Base-by-base conservation (phyloP, 2,113 vertebrate genomes). In the Erinaceus europaeus region DNA sequence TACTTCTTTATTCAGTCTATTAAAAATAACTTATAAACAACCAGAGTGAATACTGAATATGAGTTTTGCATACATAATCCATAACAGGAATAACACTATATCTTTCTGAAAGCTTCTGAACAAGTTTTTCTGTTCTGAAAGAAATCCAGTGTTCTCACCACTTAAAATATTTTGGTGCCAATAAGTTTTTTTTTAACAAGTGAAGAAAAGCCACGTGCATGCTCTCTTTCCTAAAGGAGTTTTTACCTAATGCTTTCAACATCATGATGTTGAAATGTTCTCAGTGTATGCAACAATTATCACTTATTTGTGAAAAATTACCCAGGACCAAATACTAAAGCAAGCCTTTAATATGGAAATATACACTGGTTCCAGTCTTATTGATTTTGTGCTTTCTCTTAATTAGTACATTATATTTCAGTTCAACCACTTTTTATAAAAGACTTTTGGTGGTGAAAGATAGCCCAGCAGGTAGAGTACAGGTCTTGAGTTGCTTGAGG, bases 371-470 rank as follows among this genome's bases (percentile, higher is more conserved):
- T 78, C 84, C 25, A 87, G 21, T 79, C 23, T 89, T 40, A 48
- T 83, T 81, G 32, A 46, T 50, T 87, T 76, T 81, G 4, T 84
- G 57, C 21, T 81, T 85, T 88, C 27, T 53, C 62, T 74, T 82
- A 48, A 40, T 71, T 79, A 21, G 48, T 46, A 81, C 69, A 62
- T 55, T 86, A 12, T n/a, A 55, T 82, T 88, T 90, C 59, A 34
- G 67, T 79, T 92, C 32, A 76, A 82, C 5, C 65, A 85, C 73
- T 59, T 84, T 82, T 89, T 84, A 85, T n/a, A n/a, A n/a, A n/a
- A n/a, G n/a, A n/a, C n/a, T n/a, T n/a, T n/a, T n/a, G n/a, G n/a
- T n/a, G n/a, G n/a, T n/a, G n/a, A n/a, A n/a, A n/a, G n/a, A n/a
- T n/a, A n/a, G n/a, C n/a, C n/a, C n/a, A n/a, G n/a, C n/a, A n/a